Conservation (phyloP, 2,888 invertebrate genomes). For the Aethes cnicana region DNA sequence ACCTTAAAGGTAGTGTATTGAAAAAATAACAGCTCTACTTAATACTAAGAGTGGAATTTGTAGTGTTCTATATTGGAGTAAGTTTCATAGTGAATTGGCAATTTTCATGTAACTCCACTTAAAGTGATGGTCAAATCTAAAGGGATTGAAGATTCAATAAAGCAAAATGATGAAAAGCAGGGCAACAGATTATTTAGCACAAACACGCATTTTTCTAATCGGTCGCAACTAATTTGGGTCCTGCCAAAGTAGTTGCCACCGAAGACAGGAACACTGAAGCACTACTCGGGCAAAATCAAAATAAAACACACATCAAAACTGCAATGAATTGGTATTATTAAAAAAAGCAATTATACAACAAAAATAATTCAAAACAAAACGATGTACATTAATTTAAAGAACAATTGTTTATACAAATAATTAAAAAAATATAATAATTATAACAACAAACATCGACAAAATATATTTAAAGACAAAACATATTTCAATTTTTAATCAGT, state of each 20-base stretch:
- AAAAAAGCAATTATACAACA: constrained; percentile 89
- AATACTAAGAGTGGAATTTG: no score
- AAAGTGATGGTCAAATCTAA: background rate
- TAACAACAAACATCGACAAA: constrained; percentile 84
- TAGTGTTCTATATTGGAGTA: no score
- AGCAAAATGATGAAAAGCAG: constrained; percentile 32
- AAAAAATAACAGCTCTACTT: no score
- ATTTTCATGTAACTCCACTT: no score
- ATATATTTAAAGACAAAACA: constrained; percentile 82
- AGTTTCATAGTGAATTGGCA: no score
- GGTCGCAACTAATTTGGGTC: constrained; percentile 52
- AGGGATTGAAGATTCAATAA: no score
- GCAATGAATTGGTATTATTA: constrained; percentile 89
- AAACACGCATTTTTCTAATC: constrained; percentile 55
- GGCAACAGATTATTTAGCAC: constrained; percentile 61
- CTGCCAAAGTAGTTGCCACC: constrained; percentile 52
- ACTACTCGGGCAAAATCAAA: constrained; percentile 61
- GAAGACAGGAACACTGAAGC: constrained; percentile 60
- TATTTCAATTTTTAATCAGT: constrained; percentile 79
- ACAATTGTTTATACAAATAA: constrained; percentile 87
- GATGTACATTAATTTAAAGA: constrained; percentile 90
- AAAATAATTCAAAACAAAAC: constrained; percentile 89
- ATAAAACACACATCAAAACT: constrained; percentile 86
- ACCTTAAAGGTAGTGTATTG: no score
- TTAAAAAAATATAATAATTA: constrained; percentile 85